These are phyloP conservation scores for Benthosema pterotum DNA, from an alignment of 2,797 vertebrate species.

Conservation along the genomic window DNA sequence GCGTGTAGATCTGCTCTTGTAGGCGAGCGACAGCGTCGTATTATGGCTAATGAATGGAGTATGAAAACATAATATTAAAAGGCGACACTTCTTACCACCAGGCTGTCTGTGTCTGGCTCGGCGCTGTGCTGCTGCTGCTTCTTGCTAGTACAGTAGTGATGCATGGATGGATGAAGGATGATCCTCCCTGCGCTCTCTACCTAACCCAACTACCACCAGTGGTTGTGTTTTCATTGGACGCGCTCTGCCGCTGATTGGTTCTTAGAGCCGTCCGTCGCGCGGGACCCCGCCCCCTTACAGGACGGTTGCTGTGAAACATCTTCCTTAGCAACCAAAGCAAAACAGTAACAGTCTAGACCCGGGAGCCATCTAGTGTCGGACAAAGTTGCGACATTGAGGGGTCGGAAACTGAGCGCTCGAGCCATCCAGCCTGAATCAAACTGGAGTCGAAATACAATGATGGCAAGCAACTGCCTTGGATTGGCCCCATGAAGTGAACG, in stretches of 20 bases:
- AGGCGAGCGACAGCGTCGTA: too few species aligned
- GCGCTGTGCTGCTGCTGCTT: background rate
- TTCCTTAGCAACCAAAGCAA: slow-evolving; percentile 52
- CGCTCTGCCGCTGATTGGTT: slow-evolving; percentile 38
- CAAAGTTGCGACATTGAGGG: too few species aligned
- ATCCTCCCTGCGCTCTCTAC: slow-evolving; percentile 42
- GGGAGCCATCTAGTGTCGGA: too few species aligned
- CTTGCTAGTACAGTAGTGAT: slow-evolving; percentile 6
- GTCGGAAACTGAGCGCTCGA: too few species aligned
- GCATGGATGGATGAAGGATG: background rate
- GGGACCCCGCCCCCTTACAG: slow-evolving; percentile 18
- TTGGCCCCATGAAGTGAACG: too few species aligned
- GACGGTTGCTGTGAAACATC: slow-evolving; percentile 57
- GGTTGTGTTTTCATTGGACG: slow-evolving; percentile 58
- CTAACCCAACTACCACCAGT: slow-evolving; percentile 50
- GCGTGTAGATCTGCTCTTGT: background rate
- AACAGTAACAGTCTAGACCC: slow-evolving; percentile 63
- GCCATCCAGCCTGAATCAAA: too few species aligned
- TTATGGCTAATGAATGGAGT: too few species aligned
- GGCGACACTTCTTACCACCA: slow-evolving; percentile 62
- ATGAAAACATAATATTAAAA: background rate
- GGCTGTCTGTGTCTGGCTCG: slow-evolving; percentile 30
- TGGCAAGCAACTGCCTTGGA: too few species aligned
- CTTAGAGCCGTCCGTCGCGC: slow-evolving; percentile 24
- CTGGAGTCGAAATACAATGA: too few species aligned